phyloP scores from a whole-genome alignment of 2,888 invertebrate genomes.

The Drosophila rubida region DNA sequence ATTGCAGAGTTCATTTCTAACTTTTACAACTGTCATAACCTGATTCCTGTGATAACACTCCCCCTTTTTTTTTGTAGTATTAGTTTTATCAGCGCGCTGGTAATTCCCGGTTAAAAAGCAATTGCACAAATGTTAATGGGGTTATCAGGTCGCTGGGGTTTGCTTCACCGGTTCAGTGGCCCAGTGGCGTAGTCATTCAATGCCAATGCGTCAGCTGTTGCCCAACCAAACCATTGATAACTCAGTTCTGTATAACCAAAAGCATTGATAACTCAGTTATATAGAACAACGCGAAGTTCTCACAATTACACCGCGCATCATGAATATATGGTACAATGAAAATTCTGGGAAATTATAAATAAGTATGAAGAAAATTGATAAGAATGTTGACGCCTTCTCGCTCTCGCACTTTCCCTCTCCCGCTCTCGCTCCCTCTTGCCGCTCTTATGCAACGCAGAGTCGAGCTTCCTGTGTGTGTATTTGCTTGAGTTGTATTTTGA shows the following conservation, averaged over 20 bases:
- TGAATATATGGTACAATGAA: too few species aligned
- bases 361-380: slow-evolving; percentile 44
- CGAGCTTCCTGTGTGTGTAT: slow-evolving; percentile 55
- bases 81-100: slow-evolving; percentile 8
- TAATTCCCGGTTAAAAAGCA: slow-evolving; percentile 14
- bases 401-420: too few species aligned
- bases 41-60: neutral
- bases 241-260: slow-evolving; percentile 1
- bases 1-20: too few species aligned
- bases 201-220: slow-evolving; percentile 36
- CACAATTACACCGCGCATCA: too few species aligned
- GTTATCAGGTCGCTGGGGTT: slow-evolving; percentile 56
- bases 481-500: slow-evolving; percentile 69
- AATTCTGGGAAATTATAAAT: slow-evolving; percentile 37
- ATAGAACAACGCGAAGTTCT: too few species aligned
- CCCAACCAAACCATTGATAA: slow-evolving; percentile 39
- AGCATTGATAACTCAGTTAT: too few species aligned
- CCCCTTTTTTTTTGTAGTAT: neutral
- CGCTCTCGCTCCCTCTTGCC: neutral
- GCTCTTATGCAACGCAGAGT: slow-evolving; percentile 3
- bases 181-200: slow-evolving; percentile 17
- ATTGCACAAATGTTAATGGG: slow-evolving; percentile 44
- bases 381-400: slow-evolving; percentile 53
- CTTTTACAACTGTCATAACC: too few species aligned
- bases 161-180: slow-evolving; percentile 7